These are phyloP conservation scores for Watsonalla cultraria DNA, from an alignment of 2,888 invertebrate genomes.

Conservation along the genomic window DNA sequence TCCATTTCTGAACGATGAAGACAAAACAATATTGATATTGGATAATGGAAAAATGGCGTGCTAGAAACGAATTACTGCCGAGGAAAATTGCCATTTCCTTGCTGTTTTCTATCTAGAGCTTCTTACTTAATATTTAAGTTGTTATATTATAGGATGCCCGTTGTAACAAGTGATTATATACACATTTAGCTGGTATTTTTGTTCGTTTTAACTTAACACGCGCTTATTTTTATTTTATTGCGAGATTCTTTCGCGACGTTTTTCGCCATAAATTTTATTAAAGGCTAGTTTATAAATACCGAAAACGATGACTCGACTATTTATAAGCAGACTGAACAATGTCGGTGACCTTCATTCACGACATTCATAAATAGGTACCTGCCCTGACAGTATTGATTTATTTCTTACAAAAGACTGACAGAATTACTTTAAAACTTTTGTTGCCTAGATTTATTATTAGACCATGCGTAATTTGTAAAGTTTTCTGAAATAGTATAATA, in stretches of 20 bases:
- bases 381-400: not conserved
- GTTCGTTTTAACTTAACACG: not conserved
- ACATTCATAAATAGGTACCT: not conserved
- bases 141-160: constrained; percentile 19
- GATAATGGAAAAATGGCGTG: constrained; percentile 76
- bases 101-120: constrained; percentile 54
- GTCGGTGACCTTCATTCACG: not conserved
- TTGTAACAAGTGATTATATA: not conserved
- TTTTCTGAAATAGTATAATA: too few relatives aligned
- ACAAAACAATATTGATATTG: constrained; percentile 75
- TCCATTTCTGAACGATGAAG: constrained; percentile 64
- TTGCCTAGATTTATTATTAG: not conserved
- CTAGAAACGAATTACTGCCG: constrained; percentile 57
- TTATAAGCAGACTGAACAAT: not conserved
- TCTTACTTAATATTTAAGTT: constrained; percentile 39
- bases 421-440: not conserved
- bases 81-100: constrained; percentile 69
- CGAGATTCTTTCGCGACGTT: not conserved
- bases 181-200: not conserved
- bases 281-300: not conserved
- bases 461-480: not conserved
- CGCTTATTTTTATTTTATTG: not conserved
- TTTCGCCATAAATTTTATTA: not conserved
- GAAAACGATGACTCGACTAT: not conserved
- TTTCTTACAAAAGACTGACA: not conserved